These are phyloP conservation scores for Phalacrocorax pelagicus DNA, from an alignment of 2,113 vertebrate genomes.

Conservation along the genomic window DNA sequence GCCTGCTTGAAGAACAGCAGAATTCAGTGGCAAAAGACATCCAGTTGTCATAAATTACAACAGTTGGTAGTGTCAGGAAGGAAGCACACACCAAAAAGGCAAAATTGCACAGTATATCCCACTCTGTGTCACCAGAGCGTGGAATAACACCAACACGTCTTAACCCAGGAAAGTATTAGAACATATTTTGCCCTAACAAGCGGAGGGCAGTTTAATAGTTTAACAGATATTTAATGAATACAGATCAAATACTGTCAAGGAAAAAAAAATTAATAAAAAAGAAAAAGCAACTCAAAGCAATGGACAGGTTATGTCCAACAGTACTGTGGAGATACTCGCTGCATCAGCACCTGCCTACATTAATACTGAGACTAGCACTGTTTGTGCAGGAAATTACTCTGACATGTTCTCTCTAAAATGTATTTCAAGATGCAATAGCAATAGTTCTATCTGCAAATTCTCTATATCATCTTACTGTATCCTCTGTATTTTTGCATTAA, in stretches of 20 bases:
- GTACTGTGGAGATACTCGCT: neutral
- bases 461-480: neutral
- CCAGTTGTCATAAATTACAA: neutral
- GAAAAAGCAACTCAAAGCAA: neutral
- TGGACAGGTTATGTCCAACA: neutral
- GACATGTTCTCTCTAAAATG: neutral
- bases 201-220: neutral
- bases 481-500: neutral
- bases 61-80: neutral
- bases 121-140: neutral
- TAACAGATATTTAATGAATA: neutral
- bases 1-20: neutral
- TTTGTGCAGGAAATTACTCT: neutral
- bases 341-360: neutral
- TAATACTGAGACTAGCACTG: neutral
- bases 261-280: neutral
- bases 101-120: neutral
- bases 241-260: neutral
- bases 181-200: neutral
- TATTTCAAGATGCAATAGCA: neutral
- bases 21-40: neutral
- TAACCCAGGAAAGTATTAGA: neutral
- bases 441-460: neutral
- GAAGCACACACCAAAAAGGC: neutral
- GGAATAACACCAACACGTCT: neutral